Evolutionary conservation across 2,888 invertebrate genomes (phyloP), one percentile per base, ranked within the genome.

Genomic region (Monoplex corrugatus): DNA sequence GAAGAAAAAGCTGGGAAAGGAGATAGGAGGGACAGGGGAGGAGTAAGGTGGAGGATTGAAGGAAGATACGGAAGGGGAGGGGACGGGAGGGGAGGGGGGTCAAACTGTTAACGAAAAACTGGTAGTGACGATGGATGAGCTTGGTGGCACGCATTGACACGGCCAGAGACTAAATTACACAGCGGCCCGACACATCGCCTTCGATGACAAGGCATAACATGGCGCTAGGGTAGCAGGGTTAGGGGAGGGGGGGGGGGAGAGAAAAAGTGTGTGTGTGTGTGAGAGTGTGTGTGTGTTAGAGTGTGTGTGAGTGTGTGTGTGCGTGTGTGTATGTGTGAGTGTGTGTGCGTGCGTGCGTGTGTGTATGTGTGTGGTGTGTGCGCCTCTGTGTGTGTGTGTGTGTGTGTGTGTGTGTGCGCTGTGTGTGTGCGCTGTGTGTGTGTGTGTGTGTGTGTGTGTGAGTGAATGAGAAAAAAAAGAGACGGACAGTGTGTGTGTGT

Each of bases 101-200:
- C 68, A 68, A 68, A 68, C 68, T 68, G n/a, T n/a, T 68, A 68
- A 23, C 68, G 28, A 68, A 82, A 82, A 82, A 82, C 82, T 82
- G 10, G 82, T 84, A 50, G 84, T 84, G 45, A 50, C 50, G 84
- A 84, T 45, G 50, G 84, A 84, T 84, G 84, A 35, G 84, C 57
- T 84, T 44, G 32, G 50, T 50, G 84, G 84, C 84, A 44, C 57
- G 35, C 45, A 16, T 10, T 57, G 84, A 84, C 50, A 50, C 50
- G 50, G 35, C 35, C 57, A n/a, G 84, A 50, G 84, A 35, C 57
- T 84, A 84, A 84, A 84, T 84, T 84, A 84, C 35, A 84, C 50
- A 84, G 50, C 84, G 10, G 35, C 50, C 19, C 84, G 84, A 32
- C 84, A 84, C 28, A 50, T 45, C 19, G 84, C 50, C 84, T 50